phyloP scores from a whole-genome alignment of 2,888 invertebrate genomes.

The Acrobasis consociella region DNA sequence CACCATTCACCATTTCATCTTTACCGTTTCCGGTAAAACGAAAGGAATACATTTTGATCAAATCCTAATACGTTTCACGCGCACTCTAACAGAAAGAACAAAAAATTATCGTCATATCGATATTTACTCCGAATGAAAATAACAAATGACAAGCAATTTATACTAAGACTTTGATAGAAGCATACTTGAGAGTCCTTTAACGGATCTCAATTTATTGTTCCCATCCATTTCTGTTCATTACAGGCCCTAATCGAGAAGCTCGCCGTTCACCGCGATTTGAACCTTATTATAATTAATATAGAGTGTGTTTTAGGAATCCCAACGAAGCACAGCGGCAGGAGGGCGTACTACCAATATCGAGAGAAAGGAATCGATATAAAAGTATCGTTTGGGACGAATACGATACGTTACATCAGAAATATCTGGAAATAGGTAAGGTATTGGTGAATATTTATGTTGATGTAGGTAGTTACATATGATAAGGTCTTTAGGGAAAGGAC shows the following conservation, averaged over 20 bases:
- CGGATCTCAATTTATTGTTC: conserved; percentile 25
- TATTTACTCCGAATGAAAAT: conserved; percentile 20
- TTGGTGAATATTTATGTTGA: conserved; percentile 9
- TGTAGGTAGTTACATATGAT: neutral
- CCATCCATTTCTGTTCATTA: conserved; percentile 26
- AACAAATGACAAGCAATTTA: conserved; percentile 22
- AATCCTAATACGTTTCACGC: neutral
- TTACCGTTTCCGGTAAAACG: no score
- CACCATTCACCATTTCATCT: no score
- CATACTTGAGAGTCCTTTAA: conserved; percentile 24
- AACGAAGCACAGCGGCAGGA: conserved; percentile 93
- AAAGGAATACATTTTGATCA: neutral
- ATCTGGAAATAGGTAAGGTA: conserved; percentile 93
- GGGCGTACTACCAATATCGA: conserved; percentile 88
- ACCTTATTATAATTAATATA: conserved; percentile 15
- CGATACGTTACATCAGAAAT: conserved; percentile 95
- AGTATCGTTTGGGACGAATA: conserved; percentile 96
- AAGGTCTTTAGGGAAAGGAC: no score
- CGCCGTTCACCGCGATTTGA: conserved; percentile 7
- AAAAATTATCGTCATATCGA: conserved; percentile 14
- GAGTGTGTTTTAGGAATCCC: conserved; percentile 85
- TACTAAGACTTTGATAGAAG: conserved; percentile 21
- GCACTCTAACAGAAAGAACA: neutral
- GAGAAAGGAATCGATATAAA: conserved; percentile 92
- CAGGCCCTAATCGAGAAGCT: conserved; percentile 19